These are phyloP conservation scores for Megalopta genalis DNA, from an alignment of 1,140 invertebrate species.

Conservation along the genomic window DNA sequence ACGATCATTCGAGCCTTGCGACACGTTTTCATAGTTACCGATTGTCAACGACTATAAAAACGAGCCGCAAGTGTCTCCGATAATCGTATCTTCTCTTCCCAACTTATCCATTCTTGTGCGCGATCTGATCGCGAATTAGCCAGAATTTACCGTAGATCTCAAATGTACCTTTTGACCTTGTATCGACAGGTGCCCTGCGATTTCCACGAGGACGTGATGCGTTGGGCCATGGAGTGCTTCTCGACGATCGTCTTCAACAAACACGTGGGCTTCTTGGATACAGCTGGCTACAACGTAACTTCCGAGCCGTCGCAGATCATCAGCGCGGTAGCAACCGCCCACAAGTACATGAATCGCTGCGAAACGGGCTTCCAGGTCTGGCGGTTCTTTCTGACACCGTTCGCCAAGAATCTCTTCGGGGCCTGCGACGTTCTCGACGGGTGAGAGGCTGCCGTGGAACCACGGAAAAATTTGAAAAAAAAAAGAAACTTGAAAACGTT, in stretches of 20 bases:
- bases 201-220: slow-evolving; percentile 83
- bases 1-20: no score
- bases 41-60: no score
- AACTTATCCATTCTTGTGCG: no score
- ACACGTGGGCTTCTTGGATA: slow-evolving; percentile 81
- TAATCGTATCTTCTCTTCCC: no score
- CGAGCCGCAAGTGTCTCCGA: no score
- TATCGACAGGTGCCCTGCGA: slow-evolving; percentile 76
- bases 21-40: no score
- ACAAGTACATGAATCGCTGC: slow-evolving; percentile 83
- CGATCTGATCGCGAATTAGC: no score
- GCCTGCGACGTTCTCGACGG: slow-evolving; percentile 82
- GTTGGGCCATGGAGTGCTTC: slow-evolving; percentile 86
- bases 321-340: slow-evolving; percentile 81
- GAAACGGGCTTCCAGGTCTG: slow-evolving; percentile 84
- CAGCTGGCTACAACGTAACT: slow-evolving; percentile 71
- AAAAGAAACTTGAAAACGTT: no score
- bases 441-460: slow-evolving; percentile 67
- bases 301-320: slow-evolving; percentile 82
- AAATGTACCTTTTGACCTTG: background rate
- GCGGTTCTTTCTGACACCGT: slow-evolving; percentile 84
- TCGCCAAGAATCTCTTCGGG: slow-evolving; percentile 81
- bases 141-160: no score
- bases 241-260: slow-evolving; percentile 82
- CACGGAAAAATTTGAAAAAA: no score